These are phyloP conservation scores for Bovichtus variegatus DNA, from an alignment of 2,797 vertebrate species.

Conservation along the genomic window DNA sequence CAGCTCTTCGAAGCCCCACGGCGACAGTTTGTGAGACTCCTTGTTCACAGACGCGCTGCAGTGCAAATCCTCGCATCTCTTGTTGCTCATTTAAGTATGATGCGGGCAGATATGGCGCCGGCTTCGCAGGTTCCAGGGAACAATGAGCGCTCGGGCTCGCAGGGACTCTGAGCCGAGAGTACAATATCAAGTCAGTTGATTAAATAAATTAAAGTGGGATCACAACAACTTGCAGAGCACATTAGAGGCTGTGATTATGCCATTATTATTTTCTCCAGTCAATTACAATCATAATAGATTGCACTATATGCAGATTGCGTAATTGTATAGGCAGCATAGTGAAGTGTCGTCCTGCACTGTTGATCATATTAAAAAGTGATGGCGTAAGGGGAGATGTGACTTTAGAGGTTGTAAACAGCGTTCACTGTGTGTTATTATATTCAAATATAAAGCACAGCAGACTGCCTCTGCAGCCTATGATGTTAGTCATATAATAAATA, in stretches of 20 bases:
- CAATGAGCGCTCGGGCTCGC: conserved; percentile 23
- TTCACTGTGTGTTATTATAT: not conserved
- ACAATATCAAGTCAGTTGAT: conserved; percentile 54
- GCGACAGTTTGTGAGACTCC: no score
- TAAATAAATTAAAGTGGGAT: conserved; percentile 67
- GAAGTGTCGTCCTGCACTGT: conserved; percentile 7
- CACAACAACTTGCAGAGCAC: conserved; percentile 59
- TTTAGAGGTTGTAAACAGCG: not conserved
- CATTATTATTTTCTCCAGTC: conserved; percentile 58
- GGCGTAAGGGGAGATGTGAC: not conserved
- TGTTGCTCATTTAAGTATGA: conserved; percentile 33
- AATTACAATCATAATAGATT: conserved; percentile 58
- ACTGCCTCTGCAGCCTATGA: not conserved
- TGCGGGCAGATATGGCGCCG: conserved; percentile 6
- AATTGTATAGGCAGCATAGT: conserved; percentile 29
- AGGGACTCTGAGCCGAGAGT: conserved; percentile 23
- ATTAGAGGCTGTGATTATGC: conserved; percentile 62
- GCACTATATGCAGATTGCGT: conserved; percentile 40
- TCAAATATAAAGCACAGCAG: not conserved
- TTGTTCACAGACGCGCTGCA: conserved; percentile 6
- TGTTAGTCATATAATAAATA: not conserved
- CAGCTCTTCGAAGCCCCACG: no score
- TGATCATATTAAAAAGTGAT: conserved; percentile 28
- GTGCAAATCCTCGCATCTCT: conserved; percentile 14
- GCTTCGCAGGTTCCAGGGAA: conserved; percentile 32